These are phyloP conservation scores for Brachionus plicatilis DNA, from an alignment of 1,140 invertebrate species.

Conservation along the genomic window DNA sequence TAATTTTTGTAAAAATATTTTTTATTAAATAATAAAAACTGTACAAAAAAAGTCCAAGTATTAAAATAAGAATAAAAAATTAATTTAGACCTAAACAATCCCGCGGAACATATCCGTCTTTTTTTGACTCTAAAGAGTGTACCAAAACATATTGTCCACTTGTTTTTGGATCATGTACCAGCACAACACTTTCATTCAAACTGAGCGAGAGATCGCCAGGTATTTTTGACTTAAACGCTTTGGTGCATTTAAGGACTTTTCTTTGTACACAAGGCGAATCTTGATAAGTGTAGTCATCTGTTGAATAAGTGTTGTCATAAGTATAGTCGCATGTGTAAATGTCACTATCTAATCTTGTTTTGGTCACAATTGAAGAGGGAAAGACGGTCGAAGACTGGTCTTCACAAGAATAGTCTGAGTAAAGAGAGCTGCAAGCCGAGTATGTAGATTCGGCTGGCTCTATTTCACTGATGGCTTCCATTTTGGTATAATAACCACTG, in stretches of 20 bases:
- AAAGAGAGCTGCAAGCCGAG: neutral
- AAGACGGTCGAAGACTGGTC: neutral
- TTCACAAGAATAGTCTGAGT: neutral
- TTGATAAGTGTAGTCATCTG: neutral
- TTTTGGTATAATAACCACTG: conserved; percentile 6
- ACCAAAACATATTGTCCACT: neutral
- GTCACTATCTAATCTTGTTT: neutral
- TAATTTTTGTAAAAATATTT: too few relatives aligned
- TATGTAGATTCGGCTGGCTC: neutral
- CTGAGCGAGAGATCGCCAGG: neutral
- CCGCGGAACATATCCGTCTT: neutral
- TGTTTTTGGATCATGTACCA: neutral
- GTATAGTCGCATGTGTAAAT: neutral
- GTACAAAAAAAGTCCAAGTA: too few relatives aligned
- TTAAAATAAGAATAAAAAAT: neutral
- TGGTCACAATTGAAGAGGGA: neutral
- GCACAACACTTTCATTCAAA: neutral
- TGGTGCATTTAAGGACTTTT: neutral
- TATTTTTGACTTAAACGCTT: neutral
- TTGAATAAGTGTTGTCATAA: neutral
- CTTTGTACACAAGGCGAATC: neutral
- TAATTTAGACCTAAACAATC: neutral
- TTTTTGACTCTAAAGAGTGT: neutral
- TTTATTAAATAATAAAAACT: too few relatives aligned
- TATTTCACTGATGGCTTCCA: conserved; percentile 3